Evolutionary conservation across 2,113 vertebrate species (phyloP).

Genomic region (Anthoscopus minutus): DNA sequence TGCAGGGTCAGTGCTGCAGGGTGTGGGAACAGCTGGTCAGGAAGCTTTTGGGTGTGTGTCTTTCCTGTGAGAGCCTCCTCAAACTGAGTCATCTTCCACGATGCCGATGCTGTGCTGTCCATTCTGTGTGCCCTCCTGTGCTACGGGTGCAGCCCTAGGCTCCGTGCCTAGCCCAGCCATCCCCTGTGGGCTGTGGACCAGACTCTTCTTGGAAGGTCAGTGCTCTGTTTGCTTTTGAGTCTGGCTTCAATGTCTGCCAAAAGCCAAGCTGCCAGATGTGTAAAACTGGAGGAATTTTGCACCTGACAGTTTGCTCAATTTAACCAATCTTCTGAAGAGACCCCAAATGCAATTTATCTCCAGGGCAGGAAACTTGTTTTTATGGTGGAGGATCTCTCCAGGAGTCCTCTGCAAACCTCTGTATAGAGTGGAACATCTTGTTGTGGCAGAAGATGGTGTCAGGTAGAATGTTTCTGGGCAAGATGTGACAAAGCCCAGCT

Average conservation of each 20-base stretch:
- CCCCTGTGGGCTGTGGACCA: fast-evolving
- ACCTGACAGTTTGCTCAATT: neutral
- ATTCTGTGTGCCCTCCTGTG: fast-evolving
- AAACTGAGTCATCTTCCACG: neutral
- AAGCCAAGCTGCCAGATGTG: neutral
- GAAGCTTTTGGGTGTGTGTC: conserved; percentile 54
- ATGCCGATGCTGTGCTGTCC: neutral
- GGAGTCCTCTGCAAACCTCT: neutral
- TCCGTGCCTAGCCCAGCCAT: fast-evolving
- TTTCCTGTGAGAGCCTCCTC: conserved; percentile 34
- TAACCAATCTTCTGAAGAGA: neutral
- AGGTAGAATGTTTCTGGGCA: neutral
- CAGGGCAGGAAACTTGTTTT: neutral
- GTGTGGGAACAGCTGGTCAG: neutral
- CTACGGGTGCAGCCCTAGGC: neutral
- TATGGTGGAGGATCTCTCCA: neutral
- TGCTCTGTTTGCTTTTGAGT: fast-evolving
- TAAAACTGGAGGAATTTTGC: neutral
- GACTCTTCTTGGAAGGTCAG: neutral
- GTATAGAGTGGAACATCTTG: neutral
- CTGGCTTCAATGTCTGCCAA: neutral
- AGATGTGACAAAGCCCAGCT: neutral
- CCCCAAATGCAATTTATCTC: neutral
- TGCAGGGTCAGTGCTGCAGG: fast-evolving
- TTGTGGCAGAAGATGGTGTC: neutral